Percentiles rank a stretch among this genome's conserved stretches.
These are phyloP conservation scores for Peromyscus nudipes DNA, from an alignment of 2,797 vertebrate genomes.

Conservation along the genomic window DNA sequence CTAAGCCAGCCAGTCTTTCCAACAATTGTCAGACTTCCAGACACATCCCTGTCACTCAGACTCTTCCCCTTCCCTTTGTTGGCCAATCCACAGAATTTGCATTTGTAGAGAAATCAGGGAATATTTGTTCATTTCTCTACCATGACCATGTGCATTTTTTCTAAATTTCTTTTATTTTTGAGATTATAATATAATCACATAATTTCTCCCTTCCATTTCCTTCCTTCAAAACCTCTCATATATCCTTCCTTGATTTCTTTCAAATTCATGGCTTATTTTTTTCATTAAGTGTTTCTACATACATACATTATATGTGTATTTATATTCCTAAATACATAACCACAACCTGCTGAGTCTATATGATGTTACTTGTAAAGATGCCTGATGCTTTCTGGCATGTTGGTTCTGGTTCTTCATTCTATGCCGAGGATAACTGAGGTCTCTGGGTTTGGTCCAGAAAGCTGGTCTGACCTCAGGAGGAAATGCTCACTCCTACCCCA, in stretches of 20 bases:
- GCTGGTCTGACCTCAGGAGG: neutral
- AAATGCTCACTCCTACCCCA: neutral
- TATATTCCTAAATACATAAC: neutral
- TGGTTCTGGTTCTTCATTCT: constrained; percentile 18
- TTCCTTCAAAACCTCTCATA: neutral
- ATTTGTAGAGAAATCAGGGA: neutral
- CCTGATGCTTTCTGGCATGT: neutral
- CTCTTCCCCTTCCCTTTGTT: neutral
- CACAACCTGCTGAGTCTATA: neutral
- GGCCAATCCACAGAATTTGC: neutral
- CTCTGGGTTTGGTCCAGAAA: neutral
- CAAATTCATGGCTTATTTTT: neutral
- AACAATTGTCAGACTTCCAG: constrained; percentile 58
- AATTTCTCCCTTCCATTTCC: neutral
- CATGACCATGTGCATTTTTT: neutral
- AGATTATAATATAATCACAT: neutral
- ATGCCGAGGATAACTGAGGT: neutral
- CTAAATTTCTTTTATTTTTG: neutral
- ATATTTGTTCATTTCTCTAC: neutral
- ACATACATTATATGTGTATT: neutral
- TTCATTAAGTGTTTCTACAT: neutral
- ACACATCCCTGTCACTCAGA: neutral
- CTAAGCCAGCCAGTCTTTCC: constrained; percentile 76
- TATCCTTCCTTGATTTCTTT: neutral
- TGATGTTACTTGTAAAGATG: neutral